These are phyloP conservation scores for Pluvialis apricaria DNA, from an alignment of 2,113 vertebrate species.

Conservation along the genomic window DNA sequence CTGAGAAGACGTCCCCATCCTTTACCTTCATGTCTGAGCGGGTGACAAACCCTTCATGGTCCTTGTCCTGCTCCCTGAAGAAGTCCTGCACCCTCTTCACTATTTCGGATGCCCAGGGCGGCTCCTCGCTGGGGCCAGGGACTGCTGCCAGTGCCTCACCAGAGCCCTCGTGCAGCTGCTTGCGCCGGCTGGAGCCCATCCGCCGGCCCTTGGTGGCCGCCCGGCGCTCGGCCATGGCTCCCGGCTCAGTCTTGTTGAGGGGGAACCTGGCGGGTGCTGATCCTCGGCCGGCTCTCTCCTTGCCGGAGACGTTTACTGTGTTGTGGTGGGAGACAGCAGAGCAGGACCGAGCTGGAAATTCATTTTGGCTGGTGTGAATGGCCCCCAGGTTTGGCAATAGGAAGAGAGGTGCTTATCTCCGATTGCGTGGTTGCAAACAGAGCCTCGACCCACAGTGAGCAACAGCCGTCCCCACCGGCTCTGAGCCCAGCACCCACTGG, in stretches of 20 bases:
- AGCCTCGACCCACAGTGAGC: background rate
- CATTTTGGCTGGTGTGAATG: background rate
- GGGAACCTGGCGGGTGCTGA: rapidly evolving
- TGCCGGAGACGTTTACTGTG: background rate
- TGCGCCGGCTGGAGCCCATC: conserved; percentile 76
- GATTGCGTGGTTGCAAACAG: rapidly evolving
- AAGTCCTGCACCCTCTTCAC: conserved; percentile 37
- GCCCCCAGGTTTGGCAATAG: background rate
- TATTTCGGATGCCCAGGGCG: background rate
- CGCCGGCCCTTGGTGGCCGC: conserved; percentile 66
- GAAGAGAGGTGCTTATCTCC: background rate
- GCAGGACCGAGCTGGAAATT: rapidly evolving
- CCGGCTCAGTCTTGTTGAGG: background rate
- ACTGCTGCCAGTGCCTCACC: background rate
- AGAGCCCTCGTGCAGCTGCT: background rate
- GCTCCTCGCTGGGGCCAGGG: rapidly evolving
- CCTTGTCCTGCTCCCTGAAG: conserved; percentile 8
- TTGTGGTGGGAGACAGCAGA: rapidly evolving
- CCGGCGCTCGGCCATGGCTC: conserved; percentile 57
- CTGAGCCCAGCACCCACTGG: background rate
- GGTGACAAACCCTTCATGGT: conserved; percentile 51
- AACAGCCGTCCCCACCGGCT: rapidly evolving
- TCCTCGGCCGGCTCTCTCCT: rapidly evolving
- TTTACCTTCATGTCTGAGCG: conserved; percentile 69
- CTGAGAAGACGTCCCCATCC: rapidly evolving